Percentiles rank a stretch among this genome's conserved stretches.
Conservation (phyloP, 2,113 vertebrate species). For the Aegithalos caudatus region DNA sequence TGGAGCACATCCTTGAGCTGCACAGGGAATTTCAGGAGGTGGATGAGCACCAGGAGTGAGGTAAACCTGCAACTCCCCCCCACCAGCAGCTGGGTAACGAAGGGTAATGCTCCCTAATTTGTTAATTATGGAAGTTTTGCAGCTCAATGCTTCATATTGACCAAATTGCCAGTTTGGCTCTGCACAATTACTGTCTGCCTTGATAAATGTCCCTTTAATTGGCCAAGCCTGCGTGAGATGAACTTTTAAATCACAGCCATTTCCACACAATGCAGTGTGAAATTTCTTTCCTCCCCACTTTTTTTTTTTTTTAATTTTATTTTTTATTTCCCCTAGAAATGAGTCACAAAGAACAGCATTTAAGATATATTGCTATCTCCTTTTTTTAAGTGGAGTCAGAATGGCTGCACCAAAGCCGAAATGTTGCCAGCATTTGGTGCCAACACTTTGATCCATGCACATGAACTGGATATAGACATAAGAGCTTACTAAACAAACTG, state of each 20-base stretch:
- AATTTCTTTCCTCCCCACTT: constrained; percentile 38
- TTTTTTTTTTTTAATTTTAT: not conserved
- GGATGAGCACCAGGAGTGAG: not conserved
- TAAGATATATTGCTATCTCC: constrained; percentile 39
- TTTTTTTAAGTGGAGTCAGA: constrained; percentile 52
- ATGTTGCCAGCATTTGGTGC: constrained; percentile 31
- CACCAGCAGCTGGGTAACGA: not conserved
- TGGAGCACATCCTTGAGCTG: not conserved
- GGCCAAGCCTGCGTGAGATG: constrained; percentile 46
- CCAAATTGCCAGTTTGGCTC: constrained; percentile 32
- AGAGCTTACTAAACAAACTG: constrained; percentile 76
- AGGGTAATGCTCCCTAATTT: not conserved
- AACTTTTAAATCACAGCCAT: constrained; percentile 51
- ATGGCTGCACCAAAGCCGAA: constrained; percentile 16
- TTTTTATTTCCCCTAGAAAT: not conserved
- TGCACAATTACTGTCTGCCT: constrained; percentile 43
- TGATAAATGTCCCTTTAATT: constrained; percentile 64
- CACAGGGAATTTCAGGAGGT: rapidly evolving
- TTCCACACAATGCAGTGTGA: constrained; percentile 60
- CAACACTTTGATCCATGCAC: constrained; percentile 66
- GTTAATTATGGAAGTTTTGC: constrained; percentile 60
- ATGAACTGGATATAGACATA: constrained; percentile 69
- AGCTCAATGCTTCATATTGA: constrained; percentile 48
- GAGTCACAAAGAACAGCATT: not conserved
- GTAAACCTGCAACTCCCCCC: rapidly evolving